These are phyloP conservation scores for Siderastrea siderea DNA, from an alignment of 92 coral and sea anemone genomes.

Conservation along the genomic window DNA sequence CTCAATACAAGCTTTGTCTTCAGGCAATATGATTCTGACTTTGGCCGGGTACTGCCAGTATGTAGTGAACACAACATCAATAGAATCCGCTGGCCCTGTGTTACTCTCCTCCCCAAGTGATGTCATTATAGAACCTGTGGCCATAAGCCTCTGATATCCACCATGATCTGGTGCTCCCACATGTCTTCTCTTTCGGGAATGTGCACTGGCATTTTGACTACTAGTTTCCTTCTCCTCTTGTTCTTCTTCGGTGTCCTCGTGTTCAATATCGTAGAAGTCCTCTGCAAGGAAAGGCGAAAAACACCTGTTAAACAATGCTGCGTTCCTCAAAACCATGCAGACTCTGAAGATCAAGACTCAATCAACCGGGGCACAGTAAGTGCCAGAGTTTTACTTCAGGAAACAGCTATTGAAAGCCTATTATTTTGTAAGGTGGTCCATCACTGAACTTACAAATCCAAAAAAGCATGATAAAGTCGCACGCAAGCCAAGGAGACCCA, in stretches of 20 bases:
- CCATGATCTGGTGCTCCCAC: constrained; percentile 99
- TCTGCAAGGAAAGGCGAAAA: neutral
- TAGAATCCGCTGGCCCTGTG: constrained; percentile 78
- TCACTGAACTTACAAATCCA: too few relatives aligned
- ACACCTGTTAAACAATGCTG: too few relatives aligned
- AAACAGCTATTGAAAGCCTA: too few relatives aligned
- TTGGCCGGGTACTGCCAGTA: constrained; percentile 99
- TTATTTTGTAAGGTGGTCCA: too few relatives aligned
- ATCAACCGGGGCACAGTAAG: too few relatives aligned
- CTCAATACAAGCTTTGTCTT: constrained; percentile 94
- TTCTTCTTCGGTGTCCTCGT: constrained; percentile 8
- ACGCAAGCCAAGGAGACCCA: too few relatives aligned
- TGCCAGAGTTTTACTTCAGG: too few relatives aligned
- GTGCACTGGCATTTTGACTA: neutral
- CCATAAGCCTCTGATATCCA: constrained; percentile 96
- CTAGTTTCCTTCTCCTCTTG: neutral
- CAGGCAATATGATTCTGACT: constrained; percentile 89
- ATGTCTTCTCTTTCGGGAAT: constrained; percentile 69
- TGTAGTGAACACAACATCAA: constrained; percentile 91
- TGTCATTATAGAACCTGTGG: constrained; percentile 87
- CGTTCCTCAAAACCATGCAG: too few relatives aligned
- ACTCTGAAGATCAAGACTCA: too few relatives aligned
- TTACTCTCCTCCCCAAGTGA: constrained; percentile 71
- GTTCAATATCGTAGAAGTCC: constrained; percentile 33
- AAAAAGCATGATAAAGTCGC: too few relatives aligned